These are phyloP conservation scores for Platycnemis pennipes DNA, from an alignment of 2,888 invertebrate species.

Conservation along the genomic window DNA sequence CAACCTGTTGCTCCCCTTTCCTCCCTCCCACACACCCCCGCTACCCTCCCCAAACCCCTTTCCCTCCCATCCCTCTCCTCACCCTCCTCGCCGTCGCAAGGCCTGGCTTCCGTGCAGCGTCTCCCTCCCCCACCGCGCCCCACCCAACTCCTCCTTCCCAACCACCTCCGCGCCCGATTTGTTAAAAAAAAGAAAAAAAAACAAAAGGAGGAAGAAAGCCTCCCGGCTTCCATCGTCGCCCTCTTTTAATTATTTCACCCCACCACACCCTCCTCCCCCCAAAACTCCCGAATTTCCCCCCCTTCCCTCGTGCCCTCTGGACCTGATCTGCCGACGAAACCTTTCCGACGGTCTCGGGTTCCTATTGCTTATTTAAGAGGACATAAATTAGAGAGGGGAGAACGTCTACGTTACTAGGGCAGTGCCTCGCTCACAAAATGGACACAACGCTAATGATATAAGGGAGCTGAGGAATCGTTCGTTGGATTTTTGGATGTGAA, in stretches of 20 bases:
- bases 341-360: background rate
- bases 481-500: too few species aligned
- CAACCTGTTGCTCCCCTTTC: conserved; percentile 59
- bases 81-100: background rate
- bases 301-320: background rate
- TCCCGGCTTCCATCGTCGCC: conserved; percentile 30
- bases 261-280: background rate
- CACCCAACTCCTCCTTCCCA: background rate
- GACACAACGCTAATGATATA: too few species aligned
- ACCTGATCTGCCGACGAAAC: background rate
- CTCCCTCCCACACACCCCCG: background rate
- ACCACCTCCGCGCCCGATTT: background rate
- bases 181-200: too few species aligned
- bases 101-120: conserved; percentile 52
- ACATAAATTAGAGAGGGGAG: too few species aligned
- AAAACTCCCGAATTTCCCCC: background rate
- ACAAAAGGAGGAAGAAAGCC: background rate
- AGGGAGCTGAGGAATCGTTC: too few species aligned
- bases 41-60: background rate
- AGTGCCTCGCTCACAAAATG: too few species aligned
- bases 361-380: background rate
- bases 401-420: too few species aligned
- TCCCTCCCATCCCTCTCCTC: background rate
- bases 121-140: conserved; percentile 33
- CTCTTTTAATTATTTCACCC: conserved; percentile 21